Evolutionary conservation across 2,888 invertebrate genomes (phyloP).

Genomic region (Idaea dimidiata): DNA sequence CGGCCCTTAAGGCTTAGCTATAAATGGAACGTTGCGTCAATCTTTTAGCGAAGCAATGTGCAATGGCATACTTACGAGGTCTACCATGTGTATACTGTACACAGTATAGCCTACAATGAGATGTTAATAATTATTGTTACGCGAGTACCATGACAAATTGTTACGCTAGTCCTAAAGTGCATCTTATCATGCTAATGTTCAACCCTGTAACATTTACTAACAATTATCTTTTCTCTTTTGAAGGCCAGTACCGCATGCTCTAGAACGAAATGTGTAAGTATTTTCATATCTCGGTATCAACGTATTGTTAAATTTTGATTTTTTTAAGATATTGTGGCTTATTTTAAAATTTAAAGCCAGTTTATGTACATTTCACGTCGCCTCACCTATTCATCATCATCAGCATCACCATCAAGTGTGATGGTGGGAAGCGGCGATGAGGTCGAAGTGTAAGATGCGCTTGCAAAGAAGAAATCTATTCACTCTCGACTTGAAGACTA

Average conservation of each 20-base stretch:
- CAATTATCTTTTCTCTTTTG: conserved; percentile 41
- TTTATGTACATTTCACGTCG: too few relatives aligned
- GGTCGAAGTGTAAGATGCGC: too few relatives aligned
- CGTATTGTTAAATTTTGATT: neutral
- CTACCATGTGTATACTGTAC: neutral
- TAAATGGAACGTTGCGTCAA: too few relatives aligned
- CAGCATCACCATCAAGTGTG: too few relatives aligned
- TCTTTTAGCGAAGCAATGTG: too few relatives aligned
- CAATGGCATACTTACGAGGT: neutral
- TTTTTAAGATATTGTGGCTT: neutral
- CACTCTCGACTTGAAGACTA: too few relatives aligned
- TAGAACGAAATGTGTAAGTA: conserved; percentile 75
- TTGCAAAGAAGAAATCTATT: too few relatives aligned
- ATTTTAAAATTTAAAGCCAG: too few relatives aligned
- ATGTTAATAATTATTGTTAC: neutral
- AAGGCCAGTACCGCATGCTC: conserved; percentile 66
- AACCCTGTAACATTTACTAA: conserved; percentile 28
- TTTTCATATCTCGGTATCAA: conserved; percentile 12
- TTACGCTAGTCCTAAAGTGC: neutral
- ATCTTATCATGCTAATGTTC: conserved; percentile 14
- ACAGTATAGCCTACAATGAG: neutral
- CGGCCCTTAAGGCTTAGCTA: too few relatives aligned
- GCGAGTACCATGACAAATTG: neutral
- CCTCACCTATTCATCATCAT: too few relatives aligned
- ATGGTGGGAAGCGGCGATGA: too few relatives aligned